These are phyloP conservation scores for Setophaga kirtlandii DNA, from an alignment of 2,113 vertebrate species.

Conservation along the genomic window DNA sequence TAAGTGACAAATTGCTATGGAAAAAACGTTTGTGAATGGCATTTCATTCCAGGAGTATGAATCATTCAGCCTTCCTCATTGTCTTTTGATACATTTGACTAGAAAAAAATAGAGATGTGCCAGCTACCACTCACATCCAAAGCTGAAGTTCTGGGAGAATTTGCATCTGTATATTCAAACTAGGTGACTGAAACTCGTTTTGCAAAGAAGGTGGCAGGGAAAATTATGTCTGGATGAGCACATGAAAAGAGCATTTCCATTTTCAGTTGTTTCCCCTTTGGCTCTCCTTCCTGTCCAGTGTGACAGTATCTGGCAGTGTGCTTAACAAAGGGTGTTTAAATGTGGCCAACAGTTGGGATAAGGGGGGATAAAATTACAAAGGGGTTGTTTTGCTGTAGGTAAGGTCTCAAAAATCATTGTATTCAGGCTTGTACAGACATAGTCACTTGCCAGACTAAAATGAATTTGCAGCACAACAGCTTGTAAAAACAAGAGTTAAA, in stretches of 20 bases:
- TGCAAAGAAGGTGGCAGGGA: background rate
- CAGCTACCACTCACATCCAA: background rate
- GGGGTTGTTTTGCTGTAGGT: background rate
- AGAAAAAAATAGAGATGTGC: background rate
- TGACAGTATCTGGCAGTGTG: background rate
- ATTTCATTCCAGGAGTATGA: slow-evolving; percentile 37
- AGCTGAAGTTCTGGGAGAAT: background rate
- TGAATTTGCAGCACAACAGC: background rate
- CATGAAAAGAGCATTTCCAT: background rate
- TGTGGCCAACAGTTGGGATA: background rate
- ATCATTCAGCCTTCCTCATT: slow-evolving; percentile 35
- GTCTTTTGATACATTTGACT: slow-evolving; percentile 15
- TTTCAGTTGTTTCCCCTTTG: background rate
- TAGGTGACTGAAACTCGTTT: background rate
- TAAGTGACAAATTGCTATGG: slow-evolving; percentile 53
- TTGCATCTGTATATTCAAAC: background rate
- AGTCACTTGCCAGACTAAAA: background rate
- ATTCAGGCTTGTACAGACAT: background rate
- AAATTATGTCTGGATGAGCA: background rate
- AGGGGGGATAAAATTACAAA: background rate
- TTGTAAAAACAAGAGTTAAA: background rate
- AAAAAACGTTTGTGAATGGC: slow-evolving; percentile 50
- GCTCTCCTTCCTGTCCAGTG: background rate
- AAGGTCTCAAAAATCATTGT: background rate
- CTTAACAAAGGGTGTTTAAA: background rate